These are phyloP conservation scores for Drosophila ironensis DNA, from an alignment of 1,140 invertebrate genomes.

Conservation along the genomic window DNA sequence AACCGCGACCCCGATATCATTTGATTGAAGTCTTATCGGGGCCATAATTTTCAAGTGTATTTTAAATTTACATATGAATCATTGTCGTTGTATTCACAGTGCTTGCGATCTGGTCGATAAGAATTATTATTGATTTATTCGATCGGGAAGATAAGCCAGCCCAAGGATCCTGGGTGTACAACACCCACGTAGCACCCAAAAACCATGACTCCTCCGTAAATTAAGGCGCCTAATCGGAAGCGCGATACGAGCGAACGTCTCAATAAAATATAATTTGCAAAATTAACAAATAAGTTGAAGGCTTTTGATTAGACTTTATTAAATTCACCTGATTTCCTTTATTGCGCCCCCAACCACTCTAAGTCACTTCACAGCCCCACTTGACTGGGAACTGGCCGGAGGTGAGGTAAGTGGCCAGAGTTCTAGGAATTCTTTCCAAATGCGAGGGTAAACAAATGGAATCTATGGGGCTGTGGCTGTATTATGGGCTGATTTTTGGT, in stretches of 20 bases:
- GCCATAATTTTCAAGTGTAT: slow-evolving; percentile 7
- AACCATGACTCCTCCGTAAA: neutral
- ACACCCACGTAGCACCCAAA: neutral
- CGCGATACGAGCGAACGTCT: slow-evolving; percentile 19
- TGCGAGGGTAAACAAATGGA: slow-evolving; percentile 24
- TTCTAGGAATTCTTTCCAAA: slow-evolving; percentile 25
- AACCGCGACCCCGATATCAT: neutral
- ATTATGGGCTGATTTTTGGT: slow-evolving; percentile 33
- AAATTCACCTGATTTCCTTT: slow-evolving; percentile 71
- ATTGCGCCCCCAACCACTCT: slow-evolving; percentile 35
- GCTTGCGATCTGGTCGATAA: slow-evolving; percentile 18
- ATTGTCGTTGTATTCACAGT: slow-evolving; percentile 1
- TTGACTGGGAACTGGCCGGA: neutral
- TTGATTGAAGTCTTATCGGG: slow-evolving; percentile 17
- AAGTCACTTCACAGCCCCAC: slow-evolving; percentile 6
- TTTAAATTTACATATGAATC: slow-evolving; percentile 42
- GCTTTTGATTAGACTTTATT: slow-evolving; percentile 61
- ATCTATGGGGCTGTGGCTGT: neutral
- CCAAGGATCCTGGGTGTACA: neutral
- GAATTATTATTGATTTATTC: slow-evolving; percentile 43
- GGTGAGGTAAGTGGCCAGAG: neutral
- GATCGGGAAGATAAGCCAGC: slow-evolving; percentile 30
- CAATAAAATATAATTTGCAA: slow-evolving; percentile 56
- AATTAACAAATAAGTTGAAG: slow-evolving; percentile 53
- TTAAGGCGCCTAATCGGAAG: slow-evolving; percentile 20